Base-by-base conservation (phyloP, 2,113 vertebrate genomes). In the Thunnus thynnus region DNA sequence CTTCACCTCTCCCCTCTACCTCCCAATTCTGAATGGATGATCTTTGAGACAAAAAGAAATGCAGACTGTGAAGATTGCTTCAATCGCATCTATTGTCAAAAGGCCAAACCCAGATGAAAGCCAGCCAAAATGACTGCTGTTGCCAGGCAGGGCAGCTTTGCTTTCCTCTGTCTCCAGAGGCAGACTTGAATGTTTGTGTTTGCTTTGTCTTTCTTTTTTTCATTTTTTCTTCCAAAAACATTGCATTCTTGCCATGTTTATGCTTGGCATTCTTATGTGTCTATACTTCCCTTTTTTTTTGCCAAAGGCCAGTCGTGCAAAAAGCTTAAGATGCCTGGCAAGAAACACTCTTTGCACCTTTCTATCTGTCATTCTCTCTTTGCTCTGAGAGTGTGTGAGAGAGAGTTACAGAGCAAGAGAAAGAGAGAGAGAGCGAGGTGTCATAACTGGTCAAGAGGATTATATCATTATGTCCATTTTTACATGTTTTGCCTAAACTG, bases 11-110 rank as follows among this genome's bases (percentile, higher is more conserved):
- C 51, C 72, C 71, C 22, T 62, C 41, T 52, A 64, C 73, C 80
- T 86, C 55, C 63, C 79, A 22, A 75, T 73, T 72, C 18, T 71
- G 77, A 88, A 88, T 64, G 47, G 55, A 22, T 89, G 91, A 92
- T 89, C 84, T 93, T 88, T 89, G 61, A 84, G 72, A 84, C 69
- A 78, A 87, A 89, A 78, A 86, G 61, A 86, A 91, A 89, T 81
- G 55, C 83, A 74, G 65, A 48, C 83, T 58, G 75, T 69, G 82
- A 87, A 91, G 82, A 91, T 77, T 73, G 78, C 83, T 74, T 92
- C 78, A 86, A 74, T 89, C 11, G 52, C 58, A 76, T 82, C 76
- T 64, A 56, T 90, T 88, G 87, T 90, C 82, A 84, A 88, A 91
- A 83, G 90, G 86, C 89, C 78, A 89, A 81, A 62, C 32, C 57